Percentiles rank a stretch among this genome's conserved stretches.
Evolutionary conservation across 2,113 vertebrate genomes (phyloP).

Genomic region (Poecile atricapillus): DNA sequence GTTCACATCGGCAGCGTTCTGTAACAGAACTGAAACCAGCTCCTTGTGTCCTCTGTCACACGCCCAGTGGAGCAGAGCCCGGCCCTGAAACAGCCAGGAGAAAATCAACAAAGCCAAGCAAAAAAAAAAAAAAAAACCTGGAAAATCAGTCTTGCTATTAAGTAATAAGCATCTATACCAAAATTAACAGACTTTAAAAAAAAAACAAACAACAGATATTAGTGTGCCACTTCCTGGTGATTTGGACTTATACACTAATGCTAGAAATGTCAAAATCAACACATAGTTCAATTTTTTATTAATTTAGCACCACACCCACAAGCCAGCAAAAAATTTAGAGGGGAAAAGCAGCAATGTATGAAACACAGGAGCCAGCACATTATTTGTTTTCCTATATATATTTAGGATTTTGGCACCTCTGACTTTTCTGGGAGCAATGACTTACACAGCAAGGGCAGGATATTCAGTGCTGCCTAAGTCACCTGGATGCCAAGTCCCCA

Average conservation of each 20-base stretch:
- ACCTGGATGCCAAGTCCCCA: accelerated
- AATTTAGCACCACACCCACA: not conserved
- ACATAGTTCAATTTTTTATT: not conserved
- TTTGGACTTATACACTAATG: not conserved
- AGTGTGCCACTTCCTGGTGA: not conserved
- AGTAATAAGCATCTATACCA: not conserved
- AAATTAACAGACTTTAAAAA: not conserved
- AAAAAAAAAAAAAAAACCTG: not conserved
- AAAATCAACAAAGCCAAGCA: not conserved
- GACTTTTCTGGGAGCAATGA: not conserved
- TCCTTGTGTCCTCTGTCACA: slow-evolving; percentile 96
- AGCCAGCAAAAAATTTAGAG: not conserved
- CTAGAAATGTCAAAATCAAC: not conserved
- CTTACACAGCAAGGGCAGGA: not conserved
- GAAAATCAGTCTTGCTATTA: not conserved
- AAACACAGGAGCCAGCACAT: not conserved
- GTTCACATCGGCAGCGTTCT: slow-evolving; percentile 88
- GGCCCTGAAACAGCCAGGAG: slow-evolving; percentile 77
- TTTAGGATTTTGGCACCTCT: not conserved
- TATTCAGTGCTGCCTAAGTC: not conserved
- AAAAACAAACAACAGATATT: too few relatives aligned
- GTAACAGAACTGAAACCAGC: slow-evolving; percentile 86
- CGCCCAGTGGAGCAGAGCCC: slow-evolving; percentile 91
- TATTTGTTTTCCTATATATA: not conserved
- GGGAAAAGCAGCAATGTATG: not conserved